phyloP scores from a whole-genome alignment of 2,113 vertebrate species.

The Poecile atricapillus region DNA sequence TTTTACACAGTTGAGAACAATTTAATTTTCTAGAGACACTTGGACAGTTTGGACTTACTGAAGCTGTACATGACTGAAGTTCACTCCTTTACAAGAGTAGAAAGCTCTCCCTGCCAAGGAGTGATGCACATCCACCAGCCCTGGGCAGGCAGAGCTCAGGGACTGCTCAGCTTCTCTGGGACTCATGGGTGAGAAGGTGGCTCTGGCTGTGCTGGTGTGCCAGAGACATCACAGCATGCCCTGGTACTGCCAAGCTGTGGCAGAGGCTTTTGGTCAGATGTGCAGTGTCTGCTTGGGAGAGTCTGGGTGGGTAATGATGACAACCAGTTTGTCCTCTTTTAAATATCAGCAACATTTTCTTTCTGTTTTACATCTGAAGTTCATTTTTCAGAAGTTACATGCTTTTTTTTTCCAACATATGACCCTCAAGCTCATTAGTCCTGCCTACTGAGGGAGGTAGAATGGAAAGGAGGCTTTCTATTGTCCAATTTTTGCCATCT shows the following conservation, averaged over 20 bases:
- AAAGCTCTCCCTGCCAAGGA: background rate
- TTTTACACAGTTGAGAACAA: background rate
- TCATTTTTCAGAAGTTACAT: background rate
- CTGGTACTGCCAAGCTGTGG: background rate
- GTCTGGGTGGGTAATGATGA: background rate
- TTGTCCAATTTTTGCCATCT: background rate
- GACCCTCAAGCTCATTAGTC: background rate
- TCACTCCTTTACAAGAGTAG: background rate
- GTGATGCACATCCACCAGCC: rapidly evolving
- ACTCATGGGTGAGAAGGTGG: rapidly evolving
- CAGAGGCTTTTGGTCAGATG: background rate
- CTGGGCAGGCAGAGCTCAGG: background rate
- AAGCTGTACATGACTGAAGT: background rate
- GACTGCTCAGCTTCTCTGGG: background rate
- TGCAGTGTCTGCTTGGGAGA: background rate
- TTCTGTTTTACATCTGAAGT: background rate
- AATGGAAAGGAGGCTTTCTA: background rate
- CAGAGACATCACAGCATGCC: rapidly evolving
- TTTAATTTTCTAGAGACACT: background rate
- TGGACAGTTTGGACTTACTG: background rate
- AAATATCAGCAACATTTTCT: background rate
- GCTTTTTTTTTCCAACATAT: background rate
- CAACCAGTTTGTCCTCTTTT: background rate
- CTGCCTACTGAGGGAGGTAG: background rate
- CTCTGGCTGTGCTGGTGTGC: background rate